These are phyloP conservation scores for Parazoanthus darwini DNA, from an alignment of 92 coral and sea anemone species.

Conservation along the genomic window DNA sequence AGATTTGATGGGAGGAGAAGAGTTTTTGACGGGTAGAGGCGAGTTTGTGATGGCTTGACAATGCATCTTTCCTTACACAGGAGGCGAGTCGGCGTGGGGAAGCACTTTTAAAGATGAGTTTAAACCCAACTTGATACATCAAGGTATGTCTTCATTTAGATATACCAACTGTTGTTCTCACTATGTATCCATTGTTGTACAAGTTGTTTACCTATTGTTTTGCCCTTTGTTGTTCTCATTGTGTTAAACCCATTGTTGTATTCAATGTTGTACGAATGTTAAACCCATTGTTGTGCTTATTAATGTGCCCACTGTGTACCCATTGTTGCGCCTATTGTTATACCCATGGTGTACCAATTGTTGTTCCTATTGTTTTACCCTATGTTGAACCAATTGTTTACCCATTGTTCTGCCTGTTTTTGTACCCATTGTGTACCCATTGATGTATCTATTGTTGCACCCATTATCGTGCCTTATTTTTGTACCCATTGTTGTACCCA, in stretches of 20 bases:
- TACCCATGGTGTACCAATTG: not conserved
- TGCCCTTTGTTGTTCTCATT: no score
- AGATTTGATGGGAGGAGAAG: not conserved
- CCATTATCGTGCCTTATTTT: no score
- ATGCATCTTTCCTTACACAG: slow-evolving; percentile 41
- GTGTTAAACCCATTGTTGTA: not conserved
- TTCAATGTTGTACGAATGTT: not conserved
- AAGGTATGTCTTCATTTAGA: slow-evolving; percentile 57
- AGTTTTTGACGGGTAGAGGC: not conserved
- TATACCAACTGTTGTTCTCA: not conserved
- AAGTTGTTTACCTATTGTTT: not conserved
- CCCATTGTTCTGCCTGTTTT: no score
- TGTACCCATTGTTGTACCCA: not conserved
- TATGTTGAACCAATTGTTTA: no score
- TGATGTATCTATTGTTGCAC: not conserved
- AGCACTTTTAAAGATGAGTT: slow-evolving; percentile 93
- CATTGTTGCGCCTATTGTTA: not conserved
- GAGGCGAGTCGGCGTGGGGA: slow-evolving; percentile 99
- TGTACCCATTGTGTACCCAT: not conserved
- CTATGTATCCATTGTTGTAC: no score
- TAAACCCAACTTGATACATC: slow-evolving; percentile 90
- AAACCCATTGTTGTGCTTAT: not conserved
- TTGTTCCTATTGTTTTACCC: not conserved
- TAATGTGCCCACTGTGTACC: not conserved
- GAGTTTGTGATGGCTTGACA: not conserved